Evolutionary conservation across 2,797 vertebrate species (phyloP).

Genomic region (Pelobates cultripes): DNA sequence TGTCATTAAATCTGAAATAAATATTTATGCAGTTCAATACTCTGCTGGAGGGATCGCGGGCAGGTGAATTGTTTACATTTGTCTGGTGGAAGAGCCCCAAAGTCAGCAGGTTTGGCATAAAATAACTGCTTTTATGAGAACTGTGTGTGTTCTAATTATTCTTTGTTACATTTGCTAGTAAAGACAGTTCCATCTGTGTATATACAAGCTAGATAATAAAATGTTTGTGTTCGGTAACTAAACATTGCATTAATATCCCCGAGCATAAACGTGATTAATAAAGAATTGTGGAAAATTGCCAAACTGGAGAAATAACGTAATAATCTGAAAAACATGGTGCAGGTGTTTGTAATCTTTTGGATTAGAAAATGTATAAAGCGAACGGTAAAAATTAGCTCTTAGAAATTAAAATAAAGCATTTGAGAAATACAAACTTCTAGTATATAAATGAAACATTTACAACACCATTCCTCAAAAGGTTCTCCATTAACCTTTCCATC

Average conservation of each 20-base stretch:
- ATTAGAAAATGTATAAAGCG: not conserved
- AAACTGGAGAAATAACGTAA: conserved; percentile 4
- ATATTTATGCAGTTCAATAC: too few relatives aligned
- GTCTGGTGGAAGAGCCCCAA: not conserved
- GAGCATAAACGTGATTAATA: not conserved
- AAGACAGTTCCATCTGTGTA: conserved; percentile 2
- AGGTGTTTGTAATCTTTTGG: not conserved
- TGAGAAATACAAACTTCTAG: not conserved
- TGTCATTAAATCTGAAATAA: too few relatives aligned
- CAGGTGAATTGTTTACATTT: not conserved
- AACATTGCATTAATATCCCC: not conserved
- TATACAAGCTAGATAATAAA: conserved; percentile 10
- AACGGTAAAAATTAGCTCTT: not conserved
- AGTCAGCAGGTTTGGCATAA: not conserved
- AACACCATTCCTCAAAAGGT: too few relatives aligned
- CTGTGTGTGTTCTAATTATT: conserved; percentile 34
- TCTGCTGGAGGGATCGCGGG: not conserved
- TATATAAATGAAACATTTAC: too few relatives aligned
- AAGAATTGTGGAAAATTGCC: conserved; percentile 15
- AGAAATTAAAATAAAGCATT: not conserved
- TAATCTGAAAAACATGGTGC: not conserved
- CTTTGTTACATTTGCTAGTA: conserved; percentile 1
- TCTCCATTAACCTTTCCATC: too few relatives aligned
- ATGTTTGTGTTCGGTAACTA: conserved; percentile 21
- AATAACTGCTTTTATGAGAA: conserved; percentile 1